A percentile compares a stretch with the other conserved stretches of the same genome.
Conservation (phyloP, 2,113 vertebrate genomes). For the Australoheros scitulus region DNA sequence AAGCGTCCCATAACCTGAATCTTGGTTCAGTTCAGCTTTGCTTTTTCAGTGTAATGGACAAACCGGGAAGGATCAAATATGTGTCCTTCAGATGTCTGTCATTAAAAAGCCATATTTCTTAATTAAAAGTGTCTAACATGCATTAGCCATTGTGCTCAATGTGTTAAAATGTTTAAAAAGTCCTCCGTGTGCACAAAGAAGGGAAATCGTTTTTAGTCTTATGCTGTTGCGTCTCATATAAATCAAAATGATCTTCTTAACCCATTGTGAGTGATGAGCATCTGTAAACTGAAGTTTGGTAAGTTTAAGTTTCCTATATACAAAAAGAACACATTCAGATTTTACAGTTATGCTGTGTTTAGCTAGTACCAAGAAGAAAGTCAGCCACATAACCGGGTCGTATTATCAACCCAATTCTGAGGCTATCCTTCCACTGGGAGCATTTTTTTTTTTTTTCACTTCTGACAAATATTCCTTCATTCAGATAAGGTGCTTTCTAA, state of each 20-base stretch:
- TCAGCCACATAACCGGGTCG: background rate
- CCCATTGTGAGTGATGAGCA: too few species aligned
- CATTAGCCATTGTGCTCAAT: background rate
- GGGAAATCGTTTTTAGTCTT: background rate
- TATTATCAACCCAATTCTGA: background rate
- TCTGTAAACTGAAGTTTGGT: too few species aligned
- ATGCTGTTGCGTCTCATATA: background rate
- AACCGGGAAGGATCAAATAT: background rate
- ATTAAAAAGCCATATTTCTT: too few species aligned
- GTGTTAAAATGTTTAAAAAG: background rate
- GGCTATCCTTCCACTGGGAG: background rate
- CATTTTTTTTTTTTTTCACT: background rate
- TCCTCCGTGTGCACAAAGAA: background rate
- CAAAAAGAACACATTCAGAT: too few species aligned
- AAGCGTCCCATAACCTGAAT: background rate
- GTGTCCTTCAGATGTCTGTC: too few species aligned
- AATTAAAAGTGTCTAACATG: background rate
- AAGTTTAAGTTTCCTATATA: too few species aligned
- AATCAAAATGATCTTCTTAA: background rate
- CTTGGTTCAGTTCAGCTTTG: background rate
- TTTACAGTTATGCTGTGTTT: background rate
- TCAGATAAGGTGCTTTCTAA: background rate
- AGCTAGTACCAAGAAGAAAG: background rate
- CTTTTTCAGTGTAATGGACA: background rate
- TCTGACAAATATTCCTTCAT: background rate